Evolutionary conservation across 2,113 vertebrate species (phyloP).

Genomic region (Prietella phreatophila): DNA sequence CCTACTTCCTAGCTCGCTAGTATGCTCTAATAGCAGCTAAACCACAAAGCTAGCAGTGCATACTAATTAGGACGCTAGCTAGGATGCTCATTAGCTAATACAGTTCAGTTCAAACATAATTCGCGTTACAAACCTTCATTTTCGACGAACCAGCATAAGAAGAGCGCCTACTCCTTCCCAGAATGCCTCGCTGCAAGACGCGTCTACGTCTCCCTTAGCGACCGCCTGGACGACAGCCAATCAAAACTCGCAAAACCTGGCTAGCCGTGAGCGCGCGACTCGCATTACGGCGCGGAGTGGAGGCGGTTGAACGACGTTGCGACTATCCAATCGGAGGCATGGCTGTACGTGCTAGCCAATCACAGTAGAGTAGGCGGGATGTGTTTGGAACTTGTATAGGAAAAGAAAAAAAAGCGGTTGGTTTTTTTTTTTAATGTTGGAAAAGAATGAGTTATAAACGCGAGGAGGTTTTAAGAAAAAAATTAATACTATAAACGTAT

Average conservation of each 20-base stretch:
- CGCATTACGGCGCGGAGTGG: too few species aligned
- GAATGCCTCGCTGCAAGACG: slow-evolving; percentile 59
- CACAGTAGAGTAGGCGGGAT: not conserved
- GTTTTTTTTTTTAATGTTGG: too few species aligned
- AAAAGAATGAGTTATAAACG: not conserved
- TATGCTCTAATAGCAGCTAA: not conserved
- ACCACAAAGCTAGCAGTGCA: not conserved
- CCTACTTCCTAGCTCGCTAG: not conserved
- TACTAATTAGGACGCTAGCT: not conserved
- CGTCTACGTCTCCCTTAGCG: slow-evolving; percentile 62
- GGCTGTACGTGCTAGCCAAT: not conserved
- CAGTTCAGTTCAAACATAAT: not conserved
- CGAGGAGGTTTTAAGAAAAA: too few species aligned
- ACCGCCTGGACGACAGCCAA: slow-evolving; percentile 68
- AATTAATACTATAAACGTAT: too few species aligned
- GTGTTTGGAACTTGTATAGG: too few species aligned
- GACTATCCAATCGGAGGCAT: not conserved
- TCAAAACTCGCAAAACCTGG: slow-evolving; percentile 13
- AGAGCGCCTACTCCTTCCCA: slow-evolving; percentile 53
- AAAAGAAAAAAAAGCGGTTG: too few species aligned
- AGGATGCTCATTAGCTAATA: not conserved
- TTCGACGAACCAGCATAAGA: not conserved
- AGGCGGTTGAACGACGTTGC: not conserved
- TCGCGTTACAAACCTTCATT: slow-evolving; percentile 54
- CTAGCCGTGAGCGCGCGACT: too few species aligned